Evolutionary conservation across 1,140 invertebrate species (phyloP), one percentile per base, ranked within the genome.

Genomic region (Littorina saxatilis): DNA sequence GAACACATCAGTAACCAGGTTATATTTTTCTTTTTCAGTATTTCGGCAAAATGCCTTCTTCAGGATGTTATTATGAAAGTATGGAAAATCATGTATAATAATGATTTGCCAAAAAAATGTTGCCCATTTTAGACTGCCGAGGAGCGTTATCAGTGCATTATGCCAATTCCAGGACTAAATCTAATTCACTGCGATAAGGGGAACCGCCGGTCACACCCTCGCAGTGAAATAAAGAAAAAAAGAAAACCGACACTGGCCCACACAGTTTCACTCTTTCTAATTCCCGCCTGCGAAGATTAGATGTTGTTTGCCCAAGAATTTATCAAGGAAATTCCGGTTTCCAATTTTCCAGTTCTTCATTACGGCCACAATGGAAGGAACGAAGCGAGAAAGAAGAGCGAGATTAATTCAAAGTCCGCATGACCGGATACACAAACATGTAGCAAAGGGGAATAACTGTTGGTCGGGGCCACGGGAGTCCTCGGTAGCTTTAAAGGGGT

Each of bases 311-410:
- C 20, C 5, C 9, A 61, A 61, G 58, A 61, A 61, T 61, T 61
- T 61, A 61, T 61, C 58, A 29, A 29, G 58, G 50, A 61, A 61
- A 61, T 61, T 61, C 58, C 58, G 58, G 58, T 23, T 23, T 23
- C 58, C 58, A 61, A 29, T 61, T 61, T 61, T 61, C 58, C 58
- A 61, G 58, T 29, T 61, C 58, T 61, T 61, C 58, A 61, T 61
- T 61, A 61, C 58, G 27, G n/a, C n/a, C 58, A 61, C 58, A 61
- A 61, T 13, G 23, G 58, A 29, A 23, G 20, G 58, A 23, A 4
- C 58, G 20, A 23, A 23, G 58, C 58, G 58, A 23, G 58, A 61
- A n/a, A 61, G 58, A 5, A 23, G 20, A n/a, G 58, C 23, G 58
- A 61, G 58, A 61, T 61, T 61, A 23, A 29, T 61, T 61, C 58